Evolutionary conservation across 1,140 invertebrate species (phyloP).

Genomic region (Aphelinus atriplicis): DNA sequence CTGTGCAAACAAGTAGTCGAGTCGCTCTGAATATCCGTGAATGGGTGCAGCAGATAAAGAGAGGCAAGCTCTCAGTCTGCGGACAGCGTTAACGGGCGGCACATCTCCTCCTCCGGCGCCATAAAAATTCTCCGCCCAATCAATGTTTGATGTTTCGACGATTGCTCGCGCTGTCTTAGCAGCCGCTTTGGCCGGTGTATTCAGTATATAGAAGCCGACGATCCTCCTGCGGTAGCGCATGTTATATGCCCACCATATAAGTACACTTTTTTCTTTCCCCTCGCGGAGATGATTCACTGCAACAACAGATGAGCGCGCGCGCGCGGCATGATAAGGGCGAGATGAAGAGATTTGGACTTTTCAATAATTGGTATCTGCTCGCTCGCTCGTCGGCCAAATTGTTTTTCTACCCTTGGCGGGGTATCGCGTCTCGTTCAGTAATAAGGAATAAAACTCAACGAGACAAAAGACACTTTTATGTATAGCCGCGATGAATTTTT

Average conservation of each 20-base stretch:
- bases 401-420: too few relatives aligned
- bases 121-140: slow-evolving; percentile 61
- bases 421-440: too few relatives aligned
- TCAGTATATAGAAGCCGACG: too few relatives aligned
- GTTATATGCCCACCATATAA: slow-evolving; percentile 19
- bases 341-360: too few relatives aligned
- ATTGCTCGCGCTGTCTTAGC: slow-evolving; percentile 46
- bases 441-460: too few relatives aligned
- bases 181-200: too few relatives aligned
- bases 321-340: too few relatives aligned
- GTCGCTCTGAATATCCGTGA: slow-evolving; percentile 10
- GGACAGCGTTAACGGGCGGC: neutral
- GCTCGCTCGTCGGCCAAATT: too few relatives aligned
- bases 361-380: too few relatives aligned
- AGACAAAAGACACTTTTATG: too few relatives aligned
- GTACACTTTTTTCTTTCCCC: slow-evolving; percentile 39
- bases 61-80: neutral
- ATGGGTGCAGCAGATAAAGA: neutral
- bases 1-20: slow-evolving; percentile 28
- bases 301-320: too few relatives aligned
- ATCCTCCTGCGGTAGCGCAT: slow-evolving; percentile 40
- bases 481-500: too few relatives aligned
- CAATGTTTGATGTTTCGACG: slow-evolving; percentile 54
- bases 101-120: slow-evolving; percentile 24
- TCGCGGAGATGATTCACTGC: neutral